Percentiles rank a stretch among this genome's conserved stretches.
Conservation (phyloP, 2,888 invertebrate species). For the Biston stratarius region DNA sequence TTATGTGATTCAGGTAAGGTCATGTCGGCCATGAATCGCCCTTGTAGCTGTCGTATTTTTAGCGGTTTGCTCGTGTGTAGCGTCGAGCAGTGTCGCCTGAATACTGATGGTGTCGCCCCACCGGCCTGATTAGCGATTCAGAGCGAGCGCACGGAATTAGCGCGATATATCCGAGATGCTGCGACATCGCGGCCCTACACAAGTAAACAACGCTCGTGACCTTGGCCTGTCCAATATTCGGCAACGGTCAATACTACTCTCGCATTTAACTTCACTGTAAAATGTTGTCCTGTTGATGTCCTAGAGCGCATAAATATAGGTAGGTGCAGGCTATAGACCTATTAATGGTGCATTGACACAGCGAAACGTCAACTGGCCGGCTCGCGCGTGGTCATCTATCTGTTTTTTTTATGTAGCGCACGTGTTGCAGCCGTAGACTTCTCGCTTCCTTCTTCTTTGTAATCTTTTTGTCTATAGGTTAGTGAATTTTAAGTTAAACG, state of each 20-base stretch:
- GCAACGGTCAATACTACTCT: slow-evolving; percentile 20
- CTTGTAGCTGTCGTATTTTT: slow-evolving; percentile 79
- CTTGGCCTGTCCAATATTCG: slow-evolving; percentile 42
- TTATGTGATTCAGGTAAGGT: slow-evolving; percentile 77
- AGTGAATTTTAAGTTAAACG: slow-evolving; percentile 54
- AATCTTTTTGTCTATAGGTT: slow-evolving; percentile 49
- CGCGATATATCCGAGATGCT: slow-evolving; percentile 71
- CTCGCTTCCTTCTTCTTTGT: slow-evolving; percentile 59
- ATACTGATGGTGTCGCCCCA: slow-evolving; percentile 70
- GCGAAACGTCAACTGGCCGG: slow-evolving; percentile 36
- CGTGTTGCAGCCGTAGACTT: slow-evolving; percentile 42
- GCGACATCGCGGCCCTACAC: slow-evolving; percentile 44
- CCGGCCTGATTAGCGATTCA: slow-evolving; percentile 74
- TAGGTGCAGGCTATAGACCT: not conserved
- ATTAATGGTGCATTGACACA: slow-evolving; percentile 47
- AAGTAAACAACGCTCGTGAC: slow-evolving; percentile 6
- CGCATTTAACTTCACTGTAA: slow-evolving; percentile 30
- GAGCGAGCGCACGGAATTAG: slow-evolving; percentile 80
- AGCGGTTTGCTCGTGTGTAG: slow-evolving; percentile 75
- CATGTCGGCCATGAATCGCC: slow-evolving; percentile 75
- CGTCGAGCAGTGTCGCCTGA: slow-evolving; percentile 58
- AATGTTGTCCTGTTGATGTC: slow-evolving; percentile 33
- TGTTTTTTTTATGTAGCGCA: slow-evolving; percentile 49
- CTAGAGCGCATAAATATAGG: slow-evolving; percentile 17
- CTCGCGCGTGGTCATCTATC: slow-evolving; percentile 42